Conservation (phyloP, 2,113 vertebrate species). For the Atherinomorus stipes region DNA sequence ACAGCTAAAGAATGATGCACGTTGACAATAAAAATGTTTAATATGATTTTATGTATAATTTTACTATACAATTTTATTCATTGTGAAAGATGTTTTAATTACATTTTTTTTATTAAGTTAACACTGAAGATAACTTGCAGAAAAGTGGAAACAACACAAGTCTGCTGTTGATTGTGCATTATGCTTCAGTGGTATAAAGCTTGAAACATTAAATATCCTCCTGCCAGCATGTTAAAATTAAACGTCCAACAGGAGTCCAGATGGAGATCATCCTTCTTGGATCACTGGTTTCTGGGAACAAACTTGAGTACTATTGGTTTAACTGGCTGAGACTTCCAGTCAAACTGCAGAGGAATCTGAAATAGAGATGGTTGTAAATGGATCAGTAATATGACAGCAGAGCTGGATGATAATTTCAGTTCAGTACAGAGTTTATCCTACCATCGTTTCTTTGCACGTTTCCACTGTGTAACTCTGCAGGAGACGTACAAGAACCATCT, state of each 20-base stretch:
- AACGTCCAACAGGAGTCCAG: rapidly evolving
- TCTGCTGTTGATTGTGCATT: too few relatives aligned
- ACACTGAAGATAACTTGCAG: too few relatives aligned
- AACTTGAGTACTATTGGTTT: slow-evolving; percentile 66
- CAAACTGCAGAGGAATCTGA: slow-evolving; percentile 64
- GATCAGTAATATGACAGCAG: neutral
- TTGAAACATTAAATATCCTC: too few relatives aligned
- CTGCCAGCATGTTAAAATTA: too few relatives aligned
- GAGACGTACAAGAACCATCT: slow-evolving; percentile 61
- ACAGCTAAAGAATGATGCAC: too few relatives aligned
- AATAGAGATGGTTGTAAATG: neutral
- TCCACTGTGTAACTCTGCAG: slow-evolving; percentile 70
- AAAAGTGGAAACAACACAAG: too few relatives aligned
- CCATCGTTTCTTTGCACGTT: slow-evolving; percentile 65
- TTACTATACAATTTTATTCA: too few relatives aligned
- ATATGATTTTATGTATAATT: too few relatives aligned
- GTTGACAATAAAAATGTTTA: too few relatives aligned
- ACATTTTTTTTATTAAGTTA: too few relatives aligned
- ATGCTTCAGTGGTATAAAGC: too few relatives aligned
- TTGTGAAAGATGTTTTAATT: too few relatives aligned
- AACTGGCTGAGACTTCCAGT: slow-evolving; percentile 34
- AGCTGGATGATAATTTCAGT: neutral
- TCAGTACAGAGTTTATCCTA: neutral
- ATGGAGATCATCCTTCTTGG: neutral
- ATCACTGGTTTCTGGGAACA: slow-evolving; percentile 54